Base-by-base conservation (phyloP, 1,140 invertebrate genomes). In the Heliconius nattereri region DNA sequence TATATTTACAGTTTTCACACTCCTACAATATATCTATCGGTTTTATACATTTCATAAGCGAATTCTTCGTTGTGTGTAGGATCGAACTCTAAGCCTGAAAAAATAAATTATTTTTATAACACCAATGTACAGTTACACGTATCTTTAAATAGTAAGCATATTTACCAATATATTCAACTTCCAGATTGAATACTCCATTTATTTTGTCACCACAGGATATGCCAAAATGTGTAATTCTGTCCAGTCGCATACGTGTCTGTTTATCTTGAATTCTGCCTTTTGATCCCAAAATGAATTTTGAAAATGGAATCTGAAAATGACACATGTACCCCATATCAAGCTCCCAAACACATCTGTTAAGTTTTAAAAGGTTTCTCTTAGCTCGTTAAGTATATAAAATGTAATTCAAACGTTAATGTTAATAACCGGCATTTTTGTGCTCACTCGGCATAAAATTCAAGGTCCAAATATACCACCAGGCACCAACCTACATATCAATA, bases 1-100 rank as follows among this genome's bases (percentile, higher is more conserved):
- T 66, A 37, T 73, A 78, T 37, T 73, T 78, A 73, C 45, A 40
- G 29, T 9, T 32, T 35, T 87, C 87, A 94, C 26, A 94, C 92
- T 77, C 90, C 95, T 84, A 95, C 96, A 86, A 97, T 96, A 89
- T 95, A 96, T 87, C 95, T 96, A 19, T 96, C 95, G 23, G 95
- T 95, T 95, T 95, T 95, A 89, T 99, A 99, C 95, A 96, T 96
- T 96, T 99, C 98, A 95, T 99, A 99, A 0, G 98, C 98, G 95
- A 97, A 97, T 84, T 97, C 95, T 95, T 99, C 98, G 2, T 91
- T 95, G 84, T 98, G 96, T 81, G 94, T 95, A 1, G 96, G 95
- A 95, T 99, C 98, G 87, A 91, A 95, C 86, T 98, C 96, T 29
- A 98, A 86, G 23, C 97, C 94, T 95, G 85, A 77, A 92, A 91